Percentiles rank a stretch among this genome's conserved stretches.
These are phyloP conservation scores for Neopelma chrysocephalum DNA, from an alignment of 2,797 vertebrate genomes.

Conservation along the genomic window DNA sequence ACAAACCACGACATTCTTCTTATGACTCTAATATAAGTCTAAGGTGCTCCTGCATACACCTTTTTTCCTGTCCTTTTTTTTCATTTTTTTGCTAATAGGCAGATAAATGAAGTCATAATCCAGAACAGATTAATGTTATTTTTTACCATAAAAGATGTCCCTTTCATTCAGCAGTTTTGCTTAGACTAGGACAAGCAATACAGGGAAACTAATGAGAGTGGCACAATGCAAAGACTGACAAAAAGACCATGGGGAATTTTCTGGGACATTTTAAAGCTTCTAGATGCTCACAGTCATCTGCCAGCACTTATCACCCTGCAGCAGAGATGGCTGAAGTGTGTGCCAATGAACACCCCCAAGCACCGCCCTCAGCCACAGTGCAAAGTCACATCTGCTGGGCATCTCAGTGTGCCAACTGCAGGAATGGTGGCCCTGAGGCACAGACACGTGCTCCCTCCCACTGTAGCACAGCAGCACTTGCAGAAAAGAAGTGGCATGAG, in stretches of 20 bases:
- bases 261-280: neutral
- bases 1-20: neutral
- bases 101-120: neutral
- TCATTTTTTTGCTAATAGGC: neutral
- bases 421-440: neutral
- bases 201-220: neutral
- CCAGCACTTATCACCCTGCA: neutral
- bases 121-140: neutral
- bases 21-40: neutral
- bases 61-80: neutral
- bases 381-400: neutral
- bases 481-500: neutral
- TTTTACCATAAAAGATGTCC: neutral
- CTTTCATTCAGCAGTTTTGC: neutral
- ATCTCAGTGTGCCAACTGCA: neutral
- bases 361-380: accelerated
- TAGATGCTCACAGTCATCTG: neutral
- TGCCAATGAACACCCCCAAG: neutral
- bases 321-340: neutral
- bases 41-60: neutral
- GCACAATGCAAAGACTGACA: neutral
- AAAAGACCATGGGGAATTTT: neutral
- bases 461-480: neutral
- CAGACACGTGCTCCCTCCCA: accelerated
- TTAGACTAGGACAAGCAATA: neutral